Percentiles rank a stretch among this genome's conserved stretches.
These are phyloP conservation scores for Sesamia nonagrioides DNA, from an alignment of 1,140 invertebrate genomes.

Conservation along the genomic window DNA sequence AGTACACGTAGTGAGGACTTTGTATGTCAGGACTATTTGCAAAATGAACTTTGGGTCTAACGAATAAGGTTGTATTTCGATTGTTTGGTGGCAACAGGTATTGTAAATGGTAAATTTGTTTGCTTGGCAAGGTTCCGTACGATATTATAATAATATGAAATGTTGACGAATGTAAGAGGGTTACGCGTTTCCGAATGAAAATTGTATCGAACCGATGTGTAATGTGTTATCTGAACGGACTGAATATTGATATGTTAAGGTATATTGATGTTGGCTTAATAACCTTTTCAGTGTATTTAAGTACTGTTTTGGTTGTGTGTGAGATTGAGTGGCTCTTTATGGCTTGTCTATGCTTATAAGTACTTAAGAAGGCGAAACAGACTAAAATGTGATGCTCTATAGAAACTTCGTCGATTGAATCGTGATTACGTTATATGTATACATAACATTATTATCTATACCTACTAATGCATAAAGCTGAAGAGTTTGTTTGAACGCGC, in stretches of 20 bases:
- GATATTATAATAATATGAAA: slow-evolving; percentile 26
- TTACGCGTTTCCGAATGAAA: slow-evolving; percentile 16
- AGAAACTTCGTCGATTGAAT: no score
- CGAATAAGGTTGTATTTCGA: neutral
- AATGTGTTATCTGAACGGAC: slow-evolving; percentile 4
- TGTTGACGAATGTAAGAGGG: slow-evolving; percentile 44
- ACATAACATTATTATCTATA: no score
- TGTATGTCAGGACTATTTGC: neutral
- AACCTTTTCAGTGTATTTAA: neutral
- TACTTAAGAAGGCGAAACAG: neutral
- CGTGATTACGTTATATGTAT: no score
- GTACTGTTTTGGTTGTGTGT: neutral
- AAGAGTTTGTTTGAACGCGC: no score
- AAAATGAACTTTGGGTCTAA: neutral
- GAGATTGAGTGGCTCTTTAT: no score
- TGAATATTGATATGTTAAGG: neutral
- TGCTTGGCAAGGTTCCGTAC: slow-evolving; percentile 11
- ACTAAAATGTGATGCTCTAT: neutral
- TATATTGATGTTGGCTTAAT: neutral
- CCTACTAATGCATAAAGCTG: no score
- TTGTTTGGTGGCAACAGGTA: slow-evolving; percentile 30
- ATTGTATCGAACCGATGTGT: slow-evolving; percentile 34
- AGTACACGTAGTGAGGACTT: slow-evolving; percentile 12
- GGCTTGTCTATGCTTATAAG: neutral
- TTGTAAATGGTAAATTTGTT: slow-evolving; percentile 30